Percentiles rank a stretch among this genome's conserved stretches.
phyloP scores from a whole-genome alignment of 35 echinoderm and acorn worm genomes.

The Acanthaster planci region DNA sequence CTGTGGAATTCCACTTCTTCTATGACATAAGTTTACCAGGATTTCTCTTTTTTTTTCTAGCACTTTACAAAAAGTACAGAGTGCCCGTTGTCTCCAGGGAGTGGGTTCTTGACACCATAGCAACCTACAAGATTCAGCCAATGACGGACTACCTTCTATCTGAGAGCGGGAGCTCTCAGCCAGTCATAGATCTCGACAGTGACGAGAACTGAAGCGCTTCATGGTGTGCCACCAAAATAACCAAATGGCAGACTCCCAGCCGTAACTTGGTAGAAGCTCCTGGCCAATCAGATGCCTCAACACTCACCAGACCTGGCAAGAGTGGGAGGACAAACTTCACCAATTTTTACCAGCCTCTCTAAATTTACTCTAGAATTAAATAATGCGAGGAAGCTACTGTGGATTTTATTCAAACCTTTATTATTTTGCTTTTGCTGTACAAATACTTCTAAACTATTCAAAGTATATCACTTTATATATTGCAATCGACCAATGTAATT shows the following conservation, averaged over 20 bases:
- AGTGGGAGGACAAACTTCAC: no score
- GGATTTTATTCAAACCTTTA: no score
- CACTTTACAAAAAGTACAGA: slow-evolving; percentile 67
- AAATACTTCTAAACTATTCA: no score
- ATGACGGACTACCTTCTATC: slow-evolving; percentile 74
- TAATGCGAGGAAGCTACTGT: no score
- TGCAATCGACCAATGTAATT: no score
- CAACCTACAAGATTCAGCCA: slow-evolving; percentile 63
- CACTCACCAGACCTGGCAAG: no score
- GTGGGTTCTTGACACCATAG: slow-evolving; percentile 89
- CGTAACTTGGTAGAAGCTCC: not conserved
- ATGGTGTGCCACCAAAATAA: not conserved
- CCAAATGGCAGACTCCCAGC: not conserved
- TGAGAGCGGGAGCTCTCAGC: slow-evolving; percentile 43
- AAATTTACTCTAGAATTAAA: no score
- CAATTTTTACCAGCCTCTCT: no score
- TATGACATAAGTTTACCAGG: no score
- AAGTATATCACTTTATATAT: no score
- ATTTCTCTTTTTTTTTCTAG: slow-evolving; percentile 65
- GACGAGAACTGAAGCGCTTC: slow-evolving; percentile 10
- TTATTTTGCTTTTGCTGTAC: no score
- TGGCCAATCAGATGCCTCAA: not conserved
- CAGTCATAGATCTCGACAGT: slow-evolving; percentile 60
- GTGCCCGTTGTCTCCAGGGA: slow-evolving; percentile 72
- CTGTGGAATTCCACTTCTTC: not conserved